These are phyloP conservation scores for Erpetoichthys calabaricus DNA, from an alignment of 2,797 vertebrate genomes.

Conservation along the genomic window DNA sequence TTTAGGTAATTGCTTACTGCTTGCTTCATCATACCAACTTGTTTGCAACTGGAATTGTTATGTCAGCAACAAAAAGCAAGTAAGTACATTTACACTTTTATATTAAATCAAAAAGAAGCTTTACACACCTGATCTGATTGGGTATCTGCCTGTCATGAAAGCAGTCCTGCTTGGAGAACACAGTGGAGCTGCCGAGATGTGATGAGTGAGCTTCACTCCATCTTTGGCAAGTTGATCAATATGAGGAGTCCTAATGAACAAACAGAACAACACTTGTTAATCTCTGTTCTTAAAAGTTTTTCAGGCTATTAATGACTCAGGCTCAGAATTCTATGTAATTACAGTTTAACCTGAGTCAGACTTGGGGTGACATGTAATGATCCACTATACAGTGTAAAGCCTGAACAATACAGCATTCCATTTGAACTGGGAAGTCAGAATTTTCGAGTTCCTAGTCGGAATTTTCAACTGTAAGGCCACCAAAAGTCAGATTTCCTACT, in stretches of 20 bases:
- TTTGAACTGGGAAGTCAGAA: too few species aligned
- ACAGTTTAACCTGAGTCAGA: too few species aligned
- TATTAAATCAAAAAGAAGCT: neutral
- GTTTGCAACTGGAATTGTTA: neutral
- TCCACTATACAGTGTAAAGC: too few species aligned
- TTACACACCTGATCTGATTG: conserved; percentile 62
- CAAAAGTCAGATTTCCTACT: too few species aligned
- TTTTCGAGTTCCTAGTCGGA: too few species aligned
- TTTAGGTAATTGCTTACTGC: too few species aligned
- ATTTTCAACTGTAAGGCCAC: too few species aligned
- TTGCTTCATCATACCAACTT: neutral
- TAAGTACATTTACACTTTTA: neutral
- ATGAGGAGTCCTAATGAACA: conserved; percentile 66
- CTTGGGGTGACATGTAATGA: too few species aligned
- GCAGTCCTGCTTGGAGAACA: conserved; percentile 82
- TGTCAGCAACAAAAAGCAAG: neutral
- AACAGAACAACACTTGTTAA: neutral
- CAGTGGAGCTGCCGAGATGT: conserved; percentile 68
- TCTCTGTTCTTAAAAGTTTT: too few species aligned
- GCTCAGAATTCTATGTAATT: too few species aligned
- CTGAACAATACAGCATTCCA: too few species aligned
- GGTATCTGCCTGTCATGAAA: conserved; percentile 78
- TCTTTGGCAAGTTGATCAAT: conserved; percentile 68
- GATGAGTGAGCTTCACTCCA: conserved; percentile 76
- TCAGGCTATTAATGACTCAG: too few species aligned